These are phyloP conservation scores for Psittacula cyanocephala DNA, from an alignment of 2,113 vertebrate genomes.

Conservation along the genomic window DNA sequence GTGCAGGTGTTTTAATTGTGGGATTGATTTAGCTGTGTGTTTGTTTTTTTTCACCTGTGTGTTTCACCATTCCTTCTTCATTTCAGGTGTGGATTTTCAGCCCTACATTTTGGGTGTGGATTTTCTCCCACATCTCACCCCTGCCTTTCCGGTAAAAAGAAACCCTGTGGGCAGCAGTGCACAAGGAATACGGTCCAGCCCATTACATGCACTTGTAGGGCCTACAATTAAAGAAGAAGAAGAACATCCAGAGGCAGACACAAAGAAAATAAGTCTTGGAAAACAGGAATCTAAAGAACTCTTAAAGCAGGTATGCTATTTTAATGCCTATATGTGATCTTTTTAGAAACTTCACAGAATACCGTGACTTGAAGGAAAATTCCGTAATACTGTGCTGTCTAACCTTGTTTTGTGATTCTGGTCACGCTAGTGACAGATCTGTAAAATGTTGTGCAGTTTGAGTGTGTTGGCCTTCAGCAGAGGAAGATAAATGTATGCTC, in stretches of 20 bases:
- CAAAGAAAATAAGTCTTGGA: conserved; percentile 62
- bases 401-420: background rate
- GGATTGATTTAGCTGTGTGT: background rate
- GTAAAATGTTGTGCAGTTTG: background rate
- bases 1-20: background rate
- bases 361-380: background rate
- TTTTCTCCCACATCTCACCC: conserved; percentile 75
- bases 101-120: conserved; percentile 71
- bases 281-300: conserved; percentile 73
- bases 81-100: conserved; percentile 52
- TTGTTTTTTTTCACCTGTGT: background rate
- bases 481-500: background rate
- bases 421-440: background rate
- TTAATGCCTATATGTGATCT: background rate
- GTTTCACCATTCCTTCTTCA: background rate
- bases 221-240: conserved; percentile 85
- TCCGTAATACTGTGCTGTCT: background rate
- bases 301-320: conserved; percentile 69
- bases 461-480: background rate
- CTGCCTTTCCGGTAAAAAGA: conserved; percentile 76
- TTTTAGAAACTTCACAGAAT: background rate
- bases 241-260: conserved; percentile 57
- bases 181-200: conserved; percentile 75
- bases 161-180: conserved; percentile 62
- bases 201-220: conserved; percentile 73